Evolutionary conservation across 2,113 vertebrate species (phyloP), one percentile per base, ranked within the genome.

Genomic region (Prochilodus magdalenae): DNA sequence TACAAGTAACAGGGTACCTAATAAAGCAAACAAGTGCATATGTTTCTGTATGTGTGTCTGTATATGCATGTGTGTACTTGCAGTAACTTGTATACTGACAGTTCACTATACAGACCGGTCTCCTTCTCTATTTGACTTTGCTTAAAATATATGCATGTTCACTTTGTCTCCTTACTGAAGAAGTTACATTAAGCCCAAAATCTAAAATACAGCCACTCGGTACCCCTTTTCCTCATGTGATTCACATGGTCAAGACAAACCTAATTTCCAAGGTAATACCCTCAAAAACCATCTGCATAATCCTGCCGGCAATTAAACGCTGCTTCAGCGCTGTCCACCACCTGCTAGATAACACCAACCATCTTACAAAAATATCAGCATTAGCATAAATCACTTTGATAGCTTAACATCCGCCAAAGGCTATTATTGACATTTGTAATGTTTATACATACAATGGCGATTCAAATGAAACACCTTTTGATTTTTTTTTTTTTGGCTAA

Each of bases 371-470:
- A 78, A 82, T 79, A 78, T 69, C 75, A 82, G 30, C 75, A 79
- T 81, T 81, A 73, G 74, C 79, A 81, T 78, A 83, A 83, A 74
- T 74, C 82, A 78, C 82, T 83, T 73, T 83, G 82, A 83, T 79
- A 76, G 76, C 47, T 73, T 66, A 79, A 70, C 51, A 57, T 67
- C 60, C 47, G 82, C 82, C 82, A 79, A 83, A 79, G 82, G 76
- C 59, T 79, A 65, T 74, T 83, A 83, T 79, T 77, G 76, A 74
- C 69, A 81, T 85, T 85, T 81, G 26, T 78, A 77, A 79, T 36
- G 67, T 33, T 66, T 55, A 66, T 70, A 79, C 70, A 85, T 44
- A 79, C 29, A n/a, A 67, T 30, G n/a, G 20, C 1, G 20, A n/a
- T 66, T 51, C 18, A 55, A 55, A 22, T 22, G 4, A 20, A 22